phyloP scores from a whole-genome alignment of 2,797 vertebrate genomes.

The Falco naumanni region DNA sequence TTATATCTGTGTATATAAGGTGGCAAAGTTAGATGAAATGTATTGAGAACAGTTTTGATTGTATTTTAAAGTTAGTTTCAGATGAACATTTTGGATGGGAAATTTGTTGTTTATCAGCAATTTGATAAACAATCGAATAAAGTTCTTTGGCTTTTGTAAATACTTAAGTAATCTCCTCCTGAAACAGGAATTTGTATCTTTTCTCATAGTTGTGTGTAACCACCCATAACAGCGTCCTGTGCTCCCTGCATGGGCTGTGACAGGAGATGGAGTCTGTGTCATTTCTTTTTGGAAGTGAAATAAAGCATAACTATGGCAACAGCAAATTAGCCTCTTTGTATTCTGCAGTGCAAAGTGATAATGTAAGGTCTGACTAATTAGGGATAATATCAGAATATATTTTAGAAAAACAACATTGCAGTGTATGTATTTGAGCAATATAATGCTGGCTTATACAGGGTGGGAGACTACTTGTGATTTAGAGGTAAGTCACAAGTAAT shows the following conservation, averaged over 20 bases:
- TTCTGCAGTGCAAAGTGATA: not conserved
- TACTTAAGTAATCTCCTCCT: not conserved
- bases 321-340: not conserved
- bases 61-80: not conserved
- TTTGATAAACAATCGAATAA: not conserved
- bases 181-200: not conserved
- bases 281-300: not conserved
- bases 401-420: not conserved
- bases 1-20: not conserved
- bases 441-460: not conserved
- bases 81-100: not conserved
- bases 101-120: not conserved
- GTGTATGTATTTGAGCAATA: not conserved
- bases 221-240: not conserved
- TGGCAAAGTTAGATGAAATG: not conserved
- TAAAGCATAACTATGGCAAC: not conserved
- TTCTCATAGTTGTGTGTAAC: not conserved
- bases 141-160: not conserved
- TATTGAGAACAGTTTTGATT: not conserved
- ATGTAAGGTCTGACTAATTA: not conserved
- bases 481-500: not conserved
- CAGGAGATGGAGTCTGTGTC: not conserved
- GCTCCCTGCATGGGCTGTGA: rapidly evolving
- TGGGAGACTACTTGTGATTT: not conserved
- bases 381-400: not conserved